A percentile compares a stretch with the other conserved stretches of the same genome.
These are phyloP conservation scores for Luperina nickerlii DNA, from an alignment of 2,888 invertebrate species.

Conservation along the genomic window DNA sequence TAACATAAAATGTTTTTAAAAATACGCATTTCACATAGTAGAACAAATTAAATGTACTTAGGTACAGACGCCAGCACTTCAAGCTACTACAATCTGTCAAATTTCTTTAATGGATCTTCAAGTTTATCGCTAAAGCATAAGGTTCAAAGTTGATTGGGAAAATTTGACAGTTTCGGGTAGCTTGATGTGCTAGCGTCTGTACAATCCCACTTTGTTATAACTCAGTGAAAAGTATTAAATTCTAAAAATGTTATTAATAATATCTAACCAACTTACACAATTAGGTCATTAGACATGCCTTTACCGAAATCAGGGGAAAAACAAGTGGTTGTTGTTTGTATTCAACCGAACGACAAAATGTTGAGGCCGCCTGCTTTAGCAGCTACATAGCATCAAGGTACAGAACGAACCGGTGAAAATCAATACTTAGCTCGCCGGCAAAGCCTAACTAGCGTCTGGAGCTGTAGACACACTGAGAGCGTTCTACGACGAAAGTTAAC, in stretches of 20 bases:
- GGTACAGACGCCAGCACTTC: no score
- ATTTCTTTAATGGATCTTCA: no score
- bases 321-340: neutral
- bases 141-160: no score
- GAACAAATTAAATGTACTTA: neutral
- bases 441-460: constrained; percentile 2
- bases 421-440: constrained; percentile 44
- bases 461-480: neutral
- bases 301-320: neutral
- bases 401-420: constrained; percentile 26
- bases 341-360: constrained; percentile 25
- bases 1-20: neutral
- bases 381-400: constrained; percentile 34
- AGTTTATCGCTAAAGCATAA: no score
- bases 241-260: neutral
- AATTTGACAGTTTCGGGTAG: no score
- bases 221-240: neutral
- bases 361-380: constrained; percentile 36
- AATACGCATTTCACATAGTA: neutral
- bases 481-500: neutral
- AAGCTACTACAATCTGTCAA: no score
- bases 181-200: no score
- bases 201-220: neutral
- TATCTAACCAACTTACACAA: neutral
- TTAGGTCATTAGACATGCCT: neutral